Evolutionary conservation across 2,888 invertebrate genomes (phyloP), one percentile per base, ranked within the genome.

Genomic region (Gymnosoma rotundatum): DNA sequence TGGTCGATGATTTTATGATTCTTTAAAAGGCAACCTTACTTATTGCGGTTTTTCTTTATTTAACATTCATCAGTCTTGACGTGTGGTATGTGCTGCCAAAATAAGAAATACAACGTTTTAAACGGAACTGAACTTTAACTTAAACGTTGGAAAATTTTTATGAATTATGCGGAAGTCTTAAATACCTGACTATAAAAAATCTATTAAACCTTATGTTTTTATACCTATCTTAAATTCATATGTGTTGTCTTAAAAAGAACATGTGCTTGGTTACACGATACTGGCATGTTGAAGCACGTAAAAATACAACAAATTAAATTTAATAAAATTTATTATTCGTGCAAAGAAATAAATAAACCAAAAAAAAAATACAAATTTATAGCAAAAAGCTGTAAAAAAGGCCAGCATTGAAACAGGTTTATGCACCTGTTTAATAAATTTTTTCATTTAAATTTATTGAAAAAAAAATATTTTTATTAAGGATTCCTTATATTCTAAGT

Each of bases 261-360:
- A 84, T 69, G 64, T 84, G 70, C 25, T 32, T 25, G 20, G 73
- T 60, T 54, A 73, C 21, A 63, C 61, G 69, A 67, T 80, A 80
- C 73, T 73, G 63, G 56, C 67, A 45, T 63, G 74, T 73, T 63
- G 58, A 69, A 64, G 69, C 80, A 81, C 81, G 80, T 81, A 56
- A 66, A 58, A 63, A 74, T 60, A 60, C 73, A 74, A 78, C 73
- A 84, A 78, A 78, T 74, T 84, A 74, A 84, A 81, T 78, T 78
- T 78, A 84, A 73, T 69, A 74, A 84, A 84, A 84, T 75, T 81
- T 81, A 81, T 81, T 75, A 64, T 69, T 38, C 63, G 48, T 78
- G 36, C 12, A 52, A 60, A 9, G 52, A 61, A 45, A 69, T 61
- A 56, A 78, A 25, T 2, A 4, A 25, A 25, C 1, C 2, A 25